Percentiles rank a stretch among this genome's conserved stretches.
These are phyloP conservation scores for Morus bassanus DNA, from an alignment of 2,797 vertebrate species.

Conservation along the genomic window DNA sequence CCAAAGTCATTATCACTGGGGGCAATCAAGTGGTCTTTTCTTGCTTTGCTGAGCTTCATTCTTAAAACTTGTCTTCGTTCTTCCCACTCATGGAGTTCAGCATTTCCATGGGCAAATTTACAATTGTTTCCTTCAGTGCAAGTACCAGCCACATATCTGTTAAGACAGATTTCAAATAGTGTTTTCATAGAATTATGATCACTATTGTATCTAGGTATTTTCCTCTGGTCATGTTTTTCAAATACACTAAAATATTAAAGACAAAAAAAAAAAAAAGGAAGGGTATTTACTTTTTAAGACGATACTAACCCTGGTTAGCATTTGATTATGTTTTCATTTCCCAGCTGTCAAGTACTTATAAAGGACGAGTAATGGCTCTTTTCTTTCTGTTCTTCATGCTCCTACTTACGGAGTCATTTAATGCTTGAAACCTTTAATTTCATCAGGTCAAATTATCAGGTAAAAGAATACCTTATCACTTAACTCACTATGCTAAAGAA, in stretches of 20 bases:
- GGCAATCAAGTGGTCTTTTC: slow-evolving; percentile 97
- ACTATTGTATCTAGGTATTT: neutral
- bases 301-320: neutral
- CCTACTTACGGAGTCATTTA: neutral
- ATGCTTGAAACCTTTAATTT: neutral
- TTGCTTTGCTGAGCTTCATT: slow-evolving; percentile 97
- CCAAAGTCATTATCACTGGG: slow-evolving; percentile 99
- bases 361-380: neutral
- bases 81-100: slow-evolving; percentile 93
- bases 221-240: neutral
- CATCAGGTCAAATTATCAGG: neutral
- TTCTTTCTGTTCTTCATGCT: neutral
- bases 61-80: slow-evolving; percentile 93
- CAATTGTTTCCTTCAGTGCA: slow-evolving; percentile 89
- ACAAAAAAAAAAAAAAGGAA: neutral
- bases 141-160: slow-evolving; percentile 86
- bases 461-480: neutral
- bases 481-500: neutral
- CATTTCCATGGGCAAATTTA: slow-evolving; percentile 92
- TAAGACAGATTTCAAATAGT: slow-evolving; percentile 1
- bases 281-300: neutral
- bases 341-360: neutral
- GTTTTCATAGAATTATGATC: neutral
- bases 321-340: neutral
- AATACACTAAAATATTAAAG: neutral